Evolutionary conservation across 2,888 invertebrate species (phyloP), one percentile per base, ranked within the genome.

Genomic region (Thelaira solivaga): DNA sequence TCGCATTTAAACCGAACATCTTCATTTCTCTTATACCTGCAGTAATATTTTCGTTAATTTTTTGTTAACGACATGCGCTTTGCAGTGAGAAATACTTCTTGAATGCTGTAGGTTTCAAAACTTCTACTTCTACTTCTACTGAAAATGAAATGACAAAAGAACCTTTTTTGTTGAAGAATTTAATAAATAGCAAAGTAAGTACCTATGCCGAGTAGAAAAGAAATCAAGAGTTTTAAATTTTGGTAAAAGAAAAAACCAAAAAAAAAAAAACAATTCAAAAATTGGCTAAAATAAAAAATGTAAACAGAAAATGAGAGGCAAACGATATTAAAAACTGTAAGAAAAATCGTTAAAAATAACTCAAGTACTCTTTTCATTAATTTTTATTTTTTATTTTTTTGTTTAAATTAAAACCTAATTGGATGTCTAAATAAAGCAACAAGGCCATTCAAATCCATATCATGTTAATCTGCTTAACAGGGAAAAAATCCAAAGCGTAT

Each of bases 171-270:
- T n/a, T n/a, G n/a, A n/a, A 16, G 36, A 45, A 74, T 74, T 74
- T 64, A 64, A 76, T 55, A 71, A 76, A 45, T n/a, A n/a, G n/a
- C 64, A 69, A 67, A 43, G 73, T 29, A 68, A 69, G 36, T 53
- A 36, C 53, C n/a, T n/a, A n/a, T n/a, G 59, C 34, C 41, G 45
- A 53, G n/a, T 18, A 39, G 36, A 43, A 59, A 39, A 41, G 8
- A 57, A 57, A 39, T 49, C 43, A 68, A 45, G 51, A 64, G 49
- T 18, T 57, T 68, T 51, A 57, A 73, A 72, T 20, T 49, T 22
- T 29, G 62, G 4, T 43, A 41, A 29, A 45, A 67, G 6, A 31
- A 59, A 31, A 43, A 47, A 20, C 49, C 20, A 29, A 49, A 18
- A 10, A 13, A 22, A 11, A 8, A 45, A 26, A 36, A 45, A 24